Evolutionary conservation across 2,888 invertebrate species (phyloP).

Genomic region (Drosophila neotestacea): DNA sequence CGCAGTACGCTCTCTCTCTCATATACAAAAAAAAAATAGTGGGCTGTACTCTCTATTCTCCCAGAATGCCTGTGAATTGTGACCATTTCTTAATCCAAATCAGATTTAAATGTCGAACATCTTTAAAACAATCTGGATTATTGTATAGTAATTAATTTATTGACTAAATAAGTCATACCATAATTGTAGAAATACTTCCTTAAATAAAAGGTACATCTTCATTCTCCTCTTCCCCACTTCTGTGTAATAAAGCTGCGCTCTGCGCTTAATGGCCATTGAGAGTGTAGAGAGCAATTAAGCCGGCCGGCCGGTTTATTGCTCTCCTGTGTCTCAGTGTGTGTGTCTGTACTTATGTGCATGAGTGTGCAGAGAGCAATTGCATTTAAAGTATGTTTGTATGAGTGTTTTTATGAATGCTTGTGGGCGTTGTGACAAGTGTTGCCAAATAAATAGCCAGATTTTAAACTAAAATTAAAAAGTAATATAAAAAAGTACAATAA

Average conservation of each 20-base stretch:
- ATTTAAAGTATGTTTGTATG: neutral
- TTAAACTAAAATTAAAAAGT: too few relatives aligned
- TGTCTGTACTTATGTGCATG: neutral
- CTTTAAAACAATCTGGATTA: neutral
- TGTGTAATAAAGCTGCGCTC: conserved; percentile 11
- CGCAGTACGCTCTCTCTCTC: conserved; percentile 12
- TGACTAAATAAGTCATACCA: neutral
- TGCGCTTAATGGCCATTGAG: conserved; percentile 13
- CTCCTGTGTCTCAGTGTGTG: neutral
- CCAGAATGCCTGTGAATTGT: neutral
- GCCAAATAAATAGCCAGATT: too few relatives aligned
- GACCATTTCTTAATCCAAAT: neutral
- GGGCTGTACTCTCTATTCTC: neutral
- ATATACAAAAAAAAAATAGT: conserved; percentile 30
- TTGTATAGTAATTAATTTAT: neutral
- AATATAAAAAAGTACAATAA: too few relatives aligned
- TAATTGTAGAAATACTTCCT: too few relatives aligned
- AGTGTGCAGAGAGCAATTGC: conserved; percentile 12
- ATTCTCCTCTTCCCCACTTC: neutral
- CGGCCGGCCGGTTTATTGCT: conserved; percentile 40
- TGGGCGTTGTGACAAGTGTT: conserved; percentile 29
- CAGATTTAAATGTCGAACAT: neutral
- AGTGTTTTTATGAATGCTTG: conserved; percentile 14
- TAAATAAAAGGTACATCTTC: neutral
- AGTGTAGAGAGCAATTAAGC: conserved; percentile 38